These are phyloP conservation scores for Cheilosia vernalis DNA, from an alignment of 2,888 invertebrate species.

Conservation along the genomic window DNA sequence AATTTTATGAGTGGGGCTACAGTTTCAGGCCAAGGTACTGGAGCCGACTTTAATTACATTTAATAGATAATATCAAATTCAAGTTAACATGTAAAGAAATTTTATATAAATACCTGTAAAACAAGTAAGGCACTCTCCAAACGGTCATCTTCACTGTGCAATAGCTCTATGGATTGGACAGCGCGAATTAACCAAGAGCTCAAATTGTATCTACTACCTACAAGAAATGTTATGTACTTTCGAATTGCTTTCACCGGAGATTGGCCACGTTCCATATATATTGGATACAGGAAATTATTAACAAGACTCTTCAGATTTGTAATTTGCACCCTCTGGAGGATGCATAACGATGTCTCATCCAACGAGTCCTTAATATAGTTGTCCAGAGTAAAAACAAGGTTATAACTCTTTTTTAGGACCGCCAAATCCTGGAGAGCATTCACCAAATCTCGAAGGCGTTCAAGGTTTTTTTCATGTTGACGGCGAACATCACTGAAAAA, in stretches of 20 bases:
- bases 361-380: constrained; percentile 81
- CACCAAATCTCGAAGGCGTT: constrained; percentile 80
- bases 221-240: constrained; percentile 80
- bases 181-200: constrained; percentile 82
- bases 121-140: constrained; percentile 80
- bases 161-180: constrained; percentile 80
- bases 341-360: constrained; percentile 81
- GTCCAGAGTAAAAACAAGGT: constrained; percentile 81
- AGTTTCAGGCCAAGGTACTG: constrained; percentile 82
- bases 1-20: constrained; percentile 80
- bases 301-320: constrained; percentile 81
- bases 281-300: constrained; percentile 82
- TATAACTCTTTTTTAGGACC: constrained; percentile 81
- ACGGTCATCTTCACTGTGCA: constrained; percentile 82
- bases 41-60: constrained; percentile 77
- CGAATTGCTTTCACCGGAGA: constrained; percentile 80
- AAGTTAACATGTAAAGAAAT: not conserved
- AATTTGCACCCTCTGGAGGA: constrained; percentile 82
- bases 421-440: constrained; percentile 81
- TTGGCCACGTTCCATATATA: constrained; percentile 81
- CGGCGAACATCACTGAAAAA: constrained; percentile 80
- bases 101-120: constrained; percentile 77
- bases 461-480: constrained; percentile 81
- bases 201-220: constrained; percentile 79
- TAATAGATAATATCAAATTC: not conserved